Evolutionary conservation across 2,888 invertebrate genomes (phyloP).

Genomic region (Tolmerus cingulatus): DNA sequence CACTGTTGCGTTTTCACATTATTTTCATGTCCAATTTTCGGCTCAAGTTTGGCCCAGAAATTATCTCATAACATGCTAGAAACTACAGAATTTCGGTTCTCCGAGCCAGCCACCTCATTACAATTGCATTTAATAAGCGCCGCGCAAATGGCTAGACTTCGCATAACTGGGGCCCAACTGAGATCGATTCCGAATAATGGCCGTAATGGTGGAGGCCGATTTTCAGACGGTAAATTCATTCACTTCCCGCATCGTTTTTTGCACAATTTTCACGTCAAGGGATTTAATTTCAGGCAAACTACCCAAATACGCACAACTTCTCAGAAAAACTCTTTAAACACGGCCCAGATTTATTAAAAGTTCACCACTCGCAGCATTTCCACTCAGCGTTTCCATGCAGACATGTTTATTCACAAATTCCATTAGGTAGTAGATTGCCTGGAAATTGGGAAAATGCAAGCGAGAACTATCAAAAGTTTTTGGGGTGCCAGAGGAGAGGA

Average conservation of each 20-base stretch:
- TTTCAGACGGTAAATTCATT: neutral
- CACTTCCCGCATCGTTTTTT: neutral
- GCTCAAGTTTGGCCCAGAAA: neutral
- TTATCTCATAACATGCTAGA: neutral
- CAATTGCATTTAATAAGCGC: neutral
- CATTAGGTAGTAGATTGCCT: neutral
- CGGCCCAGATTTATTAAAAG: slow-evolving; percentile 2
- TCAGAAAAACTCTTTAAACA: neutral
- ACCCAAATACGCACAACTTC: neutral
- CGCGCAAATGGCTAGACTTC: slow-evolving; percentile 1
- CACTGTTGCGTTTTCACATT: slow-evolving; percentile 3
- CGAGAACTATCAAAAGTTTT: neutral
- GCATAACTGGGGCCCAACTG: neutral
- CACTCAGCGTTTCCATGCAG: slow-evolving; percentile 19
- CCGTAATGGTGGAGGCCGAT: slow-evolving; percentile 10
- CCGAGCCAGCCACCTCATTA: neutral
- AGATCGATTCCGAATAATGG: slow-evolving; percentile 28
- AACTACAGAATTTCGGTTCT: neutral
- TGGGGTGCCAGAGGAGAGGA: neutral
- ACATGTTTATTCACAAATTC: slow-evolving; percentile 33
- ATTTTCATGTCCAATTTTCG: neutral
- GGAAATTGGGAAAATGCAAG: neutral
- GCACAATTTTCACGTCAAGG: neutral
- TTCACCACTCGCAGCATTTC: neutral
- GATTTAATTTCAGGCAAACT: neutral